A percentile compares a stretch with the other conserved stretches of the same genome.
phyloP scores from a whole-genome alignment of 2,113 vertebrate species.

The Pseudolaguvia tuberculata region DNA sequence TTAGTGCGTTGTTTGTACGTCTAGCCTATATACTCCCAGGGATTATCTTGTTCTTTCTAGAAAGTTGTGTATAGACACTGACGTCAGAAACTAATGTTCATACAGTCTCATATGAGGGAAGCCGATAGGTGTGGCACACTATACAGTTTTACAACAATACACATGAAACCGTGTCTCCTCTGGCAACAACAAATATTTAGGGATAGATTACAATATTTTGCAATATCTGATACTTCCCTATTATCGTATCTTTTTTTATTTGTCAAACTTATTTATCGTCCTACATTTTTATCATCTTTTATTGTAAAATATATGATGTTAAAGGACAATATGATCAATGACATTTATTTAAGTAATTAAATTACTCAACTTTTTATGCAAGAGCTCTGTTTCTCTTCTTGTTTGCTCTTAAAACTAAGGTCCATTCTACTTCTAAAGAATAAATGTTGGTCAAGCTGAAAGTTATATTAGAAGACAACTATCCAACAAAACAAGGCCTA shows the following conservation, averaged over 20 bases:
- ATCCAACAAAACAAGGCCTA: neutral
- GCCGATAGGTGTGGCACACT: slow-evolving; percentile 7
- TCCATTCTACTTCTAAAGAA: no score
- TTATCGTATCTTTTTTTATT: neutral
- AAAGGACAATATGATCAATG: neutral
- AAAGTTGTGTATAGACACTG: slow-evolving; percentile 5
- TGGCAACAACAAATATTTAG: slow-evolving; percentile 9
- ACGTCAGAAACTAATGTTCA: slow-evolving; percentile 7
- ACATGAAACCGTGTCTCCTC: neutral
- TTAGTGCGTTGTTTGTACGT: neutral
- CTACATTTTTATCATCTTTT: neutral
- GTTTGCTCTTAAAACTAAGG: no score
- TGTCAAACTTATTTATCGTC: no score
- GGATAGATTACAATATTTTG: neutral
- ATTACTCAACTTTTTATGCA: slow-evolving; percentile 18
- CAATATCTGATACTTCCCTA: neutral
- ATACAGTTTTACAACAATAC: slow-evolving; percentile 5
- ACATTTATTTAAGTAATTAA: neutral
- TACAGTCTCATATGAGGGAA: slow-evolving; percentile 23
- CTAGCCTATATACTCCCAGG: neutral
- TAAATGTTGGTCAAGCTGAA: slow-evolving; percentile 17
- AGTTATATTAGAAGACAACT: neutral
- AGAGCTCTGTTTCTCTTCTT: slow-evolving; percentile 17
- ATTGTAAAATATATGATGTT: no score
- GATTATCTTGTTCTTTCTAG: neutral